A percentile compares a stretch with the other conserved stretches of the same genome.
Evolutionary conservation across 2,797 vertebrate species (phyloP).

Genomic region (Falco peregrinus): DNA sequence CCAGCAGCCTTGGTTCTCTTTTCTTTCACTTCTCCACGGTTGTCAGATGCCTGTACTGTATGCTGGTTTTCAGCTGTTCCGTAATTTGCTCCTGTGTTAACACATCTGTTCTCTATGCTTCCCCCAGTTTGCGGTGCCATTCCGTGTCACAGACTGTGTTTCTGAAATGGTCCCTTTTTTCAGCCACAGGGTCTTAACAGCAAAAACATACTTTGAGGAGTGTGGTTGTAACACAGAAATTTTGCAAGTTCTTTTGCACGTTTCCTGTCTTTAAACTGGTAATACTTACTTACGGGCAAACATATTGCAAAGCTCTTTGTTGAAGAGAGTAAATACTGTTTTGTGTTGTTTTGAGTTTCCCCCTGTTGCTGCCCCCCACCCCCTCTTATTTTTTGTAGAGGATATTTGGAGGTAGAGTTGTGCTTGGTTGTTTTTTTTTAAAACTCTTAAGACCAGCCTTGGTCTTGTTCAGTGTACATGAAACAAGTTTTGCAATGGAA

Average conservation of each 20-base stretch:
- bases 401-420: neutral
- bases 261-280: neutral
- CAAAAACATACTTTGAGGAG: neutral
- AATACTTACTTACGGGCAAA: neutral
- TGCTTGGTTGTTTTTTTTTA: neutral
- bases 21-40: neutral
- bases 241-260: neutral
- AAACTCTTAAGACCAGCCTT: neutral
- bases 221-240: neutral
- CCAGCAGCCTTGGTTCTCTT: neutral
- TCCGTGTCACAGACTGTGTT: neutral
- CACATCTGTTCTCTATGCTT: neutral
- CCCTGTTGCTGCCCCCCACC: no score
- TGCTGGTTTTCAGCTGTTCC: neutral
- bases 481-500: neutral
- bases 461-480: neutral
- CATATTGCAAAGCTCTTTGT: neutral
- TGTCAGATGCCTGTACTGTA: neutral
- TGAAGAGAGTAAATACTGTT: neutral
- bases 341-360: neutral
- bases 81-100: neutral
- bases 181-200: neutral
- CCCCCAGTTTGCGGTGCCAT: neutral
- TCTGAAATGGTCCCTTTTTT: neutral
- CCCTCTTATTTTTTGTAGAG: neutral